Evolutionary conservation across 2,888 invertebrate genomes (phyloP), one percentile per base, ranked within the genome.

Genomic region (Tortricodes alternella): DNA sequence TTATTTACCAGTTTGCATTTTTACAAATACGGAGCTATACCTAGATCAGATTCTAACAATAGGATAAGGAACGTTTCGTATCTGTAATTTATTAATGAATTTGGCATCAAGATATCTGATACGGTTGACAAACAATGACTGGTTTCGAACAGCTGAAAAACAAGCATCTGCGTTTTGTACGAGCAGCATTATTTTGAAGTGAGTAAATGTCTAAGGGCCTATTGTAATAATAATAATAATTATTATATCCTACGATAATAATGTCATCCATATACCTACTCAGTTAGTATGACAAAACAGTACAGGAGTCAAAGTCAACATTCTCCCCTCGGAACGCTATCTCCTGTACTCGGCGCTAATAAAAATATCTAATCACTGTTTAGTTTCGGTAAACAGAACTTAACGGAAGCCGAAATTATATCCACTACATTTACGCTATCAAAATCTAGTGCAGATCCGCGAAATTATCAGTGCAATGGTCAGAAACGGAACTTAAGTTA

Each of bases 261-360:
- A 29, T n/a, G n/a, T n/a, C n/a, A n/a, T n/a, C n/a, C n/a, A n/a
- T n/a, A n/a, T n/a, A n/a, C n/a, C n/a, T n/a, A n/a, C n/a, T 29
- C 29, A 29, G 29, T 29, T n/a, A 3, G 29, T 44, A 16, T 11
- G 7, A 32, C 3, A 34, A 46, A 34, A 46, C 44, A 49, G 35
- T 59, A 61, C 64, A 58, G 63, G 60, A 63, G 67, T 60, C 41
- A 63, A 66, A 57, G 58, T 63, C 60, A 64, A 67, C 53, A 66
- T 37, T 15, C 57, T 46, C 53, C 62, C 53, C 51, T 38, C 39
- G 32, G 38, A 39, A 44, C 41, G 35, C 46, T 58, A 61, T 61
- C 55, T 53, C 34, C 41, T n/a, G 15, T 27, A 48, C 41, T 55
- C 24, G 27, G 24, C 21, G 49, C 37, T 50, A 56, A 50, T 56